These are phyloP conservation scores for Coenobita brevimanus DNA, from an alignment of 1,140 invertebrate species.

Conservation along the genomic window DNA sequence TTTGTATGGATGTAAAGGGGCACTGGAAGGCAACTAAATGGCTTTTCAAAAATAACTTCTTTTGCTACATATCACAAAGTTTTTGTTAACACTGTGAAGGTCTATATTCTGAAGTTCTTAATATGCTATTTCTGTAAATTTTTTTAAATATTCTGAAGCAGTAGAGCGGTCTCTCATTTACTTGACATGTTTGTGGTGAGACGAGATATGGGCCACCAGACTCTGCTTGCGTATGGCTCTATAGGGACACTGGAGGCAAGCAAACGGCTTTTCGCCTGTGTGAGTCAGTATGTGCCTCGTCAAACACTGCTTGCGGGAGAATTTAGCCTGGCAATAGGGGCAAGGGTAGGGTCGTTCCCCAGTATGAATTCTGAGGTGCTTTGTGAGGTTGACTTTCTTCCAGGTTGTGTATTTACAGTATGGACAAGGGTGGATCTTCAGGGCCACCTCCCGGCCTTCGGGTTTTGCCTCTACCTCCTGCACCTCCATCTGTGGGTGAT, in stretches of 20 bases:
- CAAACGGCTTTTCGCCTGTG: conserved; percentile 20
- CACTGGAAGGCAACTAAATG: too few relatives aligned
- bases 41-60: too few relatives aligned
- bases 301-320: conserved; percentile 18
- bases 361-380: conserved; percentile 20
- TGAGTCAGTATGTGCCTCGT: conserved; percentile 5
- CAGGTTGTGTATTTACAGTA: conserved; percentile 28
- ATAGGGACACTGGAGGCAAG: not conserved
- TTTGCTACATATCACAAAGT: too few relatives aligned
- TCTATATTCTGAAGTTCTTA: too few relatives aligned
- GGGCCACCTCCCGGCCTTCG: not conserved
- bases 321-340: conserved; percentile 16
- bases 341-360: conserved; percentile 4
- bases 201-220: not conserved
- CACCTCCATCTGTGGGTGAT: conserved; percentile 32
- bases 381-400: conserved; percentile 26
- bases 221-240: conserved; percentile 16
- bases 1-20: too few relatives aligned
- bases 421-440: conserved; percentile 21
- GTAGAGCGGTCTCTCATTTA: not conserved
- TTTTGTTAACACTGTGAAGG: too few relatives aligned
- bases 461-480: not conserved
- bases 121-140: too few relatives aligned
- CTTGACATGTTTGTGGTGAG: not conserved
- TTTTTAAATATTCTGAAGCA: too few relatives aligned